These are phyloP conservation scores for Orientallactaga bullata DNA, from an alignment of 2,113 vertebrate species.

Conservation along the genomic window DNA sequence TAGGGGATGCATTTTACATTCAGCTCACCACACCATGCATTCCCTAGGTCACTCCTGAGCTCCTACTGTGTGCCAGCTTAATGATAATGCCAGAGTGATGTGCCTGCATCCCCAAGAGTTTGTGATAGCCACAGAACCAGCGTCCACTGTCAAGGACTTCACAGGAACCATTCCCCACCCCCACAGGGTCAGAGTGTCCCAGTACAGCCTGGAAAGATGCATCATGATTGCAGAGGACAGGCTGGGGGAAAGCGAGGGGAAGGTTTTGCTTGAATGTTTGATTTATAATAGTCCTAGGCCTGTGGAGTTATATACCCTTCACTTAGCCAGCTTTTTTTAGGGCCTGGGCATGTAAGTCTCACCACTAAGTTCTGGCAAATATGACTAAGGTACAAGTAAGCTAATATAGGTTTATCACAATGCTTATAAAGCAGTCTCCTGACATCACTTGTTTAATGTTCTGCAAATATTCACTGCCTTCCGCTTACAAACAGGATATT, in stretches of 20 bases:
- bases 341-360: background rate
- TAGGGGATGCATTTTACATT: too few relatives aligned
- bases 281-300: background rate
- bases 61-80: background rate
- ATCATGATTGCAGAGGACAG: background rate
- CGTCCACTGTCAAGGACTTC: background rate
- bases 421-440: background rate
- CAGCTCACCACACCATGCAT: too few relatives aligned
- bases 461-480: background rate
- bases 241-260: too few relatives aligned
- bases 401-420: background rate
- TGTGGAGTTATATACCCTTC: background rate
- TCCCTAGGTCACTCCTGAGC: background rate
- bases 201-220: background rate
- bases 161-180: too few relatives aligned
- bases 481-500: background rate
- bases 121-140: background rate
- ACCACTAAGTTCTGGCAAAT: background rate
- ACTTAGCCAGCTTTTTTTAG: background rate
- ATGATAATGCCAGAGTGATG: background rate
- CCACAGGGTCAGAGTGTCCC: accelerated
- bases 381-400: background rate
- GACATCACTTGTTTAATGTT: background rate
- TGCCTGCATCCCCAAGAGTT: too few relatives aligned
- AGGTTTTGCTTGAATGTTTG: background rate